Conservation (phyloP, 2,888 invertebrate genomes). For the Leucophora obtusa region DNA sequence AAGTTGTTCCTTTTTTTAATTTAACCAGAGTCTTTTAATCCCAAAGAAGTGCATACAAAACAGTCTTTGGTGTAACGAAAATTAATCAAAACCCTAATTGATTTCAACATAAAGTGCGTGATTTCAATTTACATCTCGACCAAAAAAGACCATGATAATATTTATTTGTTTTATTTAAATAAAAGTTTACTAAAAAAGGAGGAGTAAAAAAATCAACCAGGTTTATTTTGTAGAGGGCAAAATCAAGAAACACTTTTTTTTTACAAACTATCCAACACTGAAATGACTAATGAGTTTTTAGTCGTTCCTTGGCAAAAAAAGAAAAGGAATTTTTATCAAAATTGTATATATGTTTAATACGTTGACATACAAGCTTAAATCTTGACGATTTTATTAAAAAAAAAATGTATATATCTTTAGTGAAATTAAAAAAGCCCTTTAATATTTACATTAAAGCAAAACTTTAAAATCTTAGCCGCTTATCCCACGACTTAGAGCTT, state of each 20-base stretch:
- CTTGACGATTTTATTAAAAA: conserved; percentile 30
- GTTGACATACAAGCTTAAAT: conserved; percentile 36
- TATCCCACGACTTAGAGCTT: conserved; percentile 6
- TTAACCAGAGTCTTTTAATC: background rate
- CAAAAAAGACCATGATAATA: conserved; percentile 43
- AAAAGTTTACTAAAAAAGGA: background rate
- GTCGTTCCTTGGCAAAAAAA: conserved; percentile 13
- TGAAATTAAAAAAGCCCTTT: background rate
- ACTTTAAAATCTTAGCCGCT: conserved; percentile 14
- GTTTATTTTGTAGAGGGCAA: background rate
- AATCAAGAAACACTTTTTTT: background rate
- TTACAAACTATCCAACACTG: background rate
- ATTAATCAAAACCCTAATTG: conserved; percentile 72
- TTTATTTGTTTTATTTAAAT: conserved; percentile 38
- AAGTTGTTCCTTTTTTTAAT: background rate
- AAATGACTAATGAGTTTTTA: conserved; percentile 18
- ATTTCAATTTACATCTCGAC: conserved; percentile 61
- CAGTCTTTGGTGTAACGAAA: conserved; percentile 39
- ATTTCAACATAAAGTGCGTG: conserved; percentile 69
- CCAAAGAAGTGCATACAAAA: background rate
- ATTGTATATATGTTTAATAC: conserved; percentile 34
- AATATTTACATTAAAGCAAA: background rate
- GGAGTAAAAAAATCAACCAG: background rate
- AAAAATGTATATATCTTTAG: conserved; percentile 4
- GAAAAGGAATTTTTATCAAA: conserved; percentile 43